phyloP scores from a whole-genome alignment of 1,140 invertebrate species.

The Monomorium pharaonis region DNA sequence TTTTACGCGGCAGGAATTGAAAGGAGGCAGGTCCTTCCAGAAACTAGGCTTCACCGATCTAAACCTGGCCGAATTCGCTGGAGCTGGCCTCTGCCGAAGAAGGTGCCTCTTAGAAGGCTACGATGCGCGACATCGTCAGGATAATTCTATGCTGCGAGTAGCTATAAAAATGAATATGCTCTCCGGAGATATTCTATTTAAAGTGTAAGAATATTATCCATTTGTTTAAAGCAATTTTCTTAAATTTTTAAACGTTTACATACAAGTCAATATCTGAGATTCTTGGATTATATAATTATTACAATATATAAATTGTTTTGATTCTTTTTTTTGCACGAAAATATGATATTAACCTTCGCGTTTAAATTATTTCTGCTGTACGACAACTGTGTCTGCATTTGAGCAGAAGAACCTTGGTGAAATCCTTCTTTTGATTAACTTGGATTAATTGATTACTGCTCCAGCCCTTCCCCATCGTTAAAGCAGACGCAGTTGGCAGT shows the following conservation, averaged over 20 bases:
- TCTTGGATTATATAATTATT: not conserved
- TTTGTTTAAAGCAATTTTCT: not conserved
- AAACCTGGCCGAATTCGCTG: slow-evolving; percentile 98
- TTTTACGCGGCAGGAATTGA: slow-evolving; percentile 87
- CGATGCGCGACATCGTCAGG: slow-evolving; percentile 94
- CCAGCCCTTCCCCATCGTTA: slow-evolving; percentile 89
- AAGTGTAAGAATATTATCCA: slow-evolving; percentile 92
- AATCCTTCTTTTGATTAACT: slow-evolving; percentile 30
- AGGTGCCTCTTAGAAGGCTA: slow-evolving; percentile 97
- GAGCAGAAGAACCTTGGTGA: not conserved
- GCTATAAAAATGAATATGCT: slow-evolving; percentile 97
- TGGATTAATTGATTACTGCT: slow-evolving; percentile 33
- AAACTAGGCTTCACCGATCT: slow-evolving; percentile 98
- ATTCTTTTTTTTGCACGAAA: not conserved
- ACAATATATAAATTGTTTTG: not conserved
- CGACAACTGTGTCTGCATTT: not conserved
- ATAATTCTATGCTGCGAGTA: slow-evolving; percentile 97
- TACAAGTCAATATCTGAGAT: not conserved
- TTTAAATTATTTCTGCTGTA: not conserved
- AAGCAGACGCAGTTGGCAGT: slow-evolving; percentile 88
- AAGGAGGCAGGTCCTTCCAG: slow-evolving; percentile 96
- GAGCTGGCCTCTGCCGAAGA: slow-evolving; percentile 93
- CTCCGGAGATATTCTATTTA: slow-evolving; percentile 98
- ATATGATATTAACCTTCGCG: not conserved
- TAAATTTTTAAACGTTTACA: not conserved